These are phyloP conservation scores for Andrena cerasifolii DNA, from an alignment of 1,140 invertebrate species.

Conservation along the genomic window DNA sequence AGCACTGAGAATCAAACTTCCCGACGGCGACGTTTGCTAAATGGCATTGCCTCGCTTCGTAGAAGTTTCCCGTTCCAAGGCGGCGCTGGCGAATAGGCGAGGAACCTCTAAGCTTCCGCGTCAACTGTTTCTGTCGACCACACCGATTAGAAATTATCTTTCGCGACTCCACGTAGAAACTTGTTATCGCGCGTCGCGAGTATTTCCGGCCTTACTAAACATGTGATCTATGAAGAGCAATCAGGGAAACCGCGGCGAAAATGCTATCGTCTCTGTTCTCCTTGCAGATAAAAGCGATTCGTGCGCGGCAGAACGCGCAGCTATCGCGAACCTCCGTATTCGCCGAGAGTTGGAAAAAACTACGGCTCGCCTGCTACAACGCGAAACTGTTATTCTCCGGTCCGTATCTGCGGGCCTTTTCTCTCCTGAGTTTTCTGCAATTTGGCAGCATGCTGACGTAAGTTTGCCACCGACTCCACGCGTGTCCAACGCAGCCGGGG, in stretches of 20 bases:
- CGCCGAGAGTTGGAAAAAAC: slow-evolving; percentile 60
- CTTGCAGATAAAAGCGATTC: slow-evolving; percentile 71
- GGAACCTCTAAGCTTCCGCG: too few relatives aligned
- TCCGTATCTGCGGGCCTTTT: slow-evolving; percentile 69
- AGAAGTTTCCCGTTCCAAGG: too few relatives aligned
- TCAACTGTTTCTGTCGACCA: too few relatives aligned
- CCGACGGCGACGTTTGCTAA: too few relatives aligned
- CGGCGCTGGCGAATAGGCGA: too few relatives aligned
- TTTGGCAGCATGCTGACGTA: slow-evolving; percentile 79
- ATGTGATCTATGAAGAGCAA: too few relatives aligned
- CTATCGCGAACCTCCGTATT: slow-evolving; percentile 36
- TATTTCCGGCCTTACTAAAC: too few relatives aligned
- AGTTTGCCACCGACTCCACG: slow-evolving; percentile 26
- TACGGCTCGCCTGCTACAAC: slow-evolving; percentile 68
- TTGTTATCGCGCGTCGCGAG: too few relatives aligned
- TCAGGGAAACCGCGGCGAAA: slow-evolving; percentile 23
- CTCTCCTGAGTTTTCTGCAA: slow-evolving; percentile 74
- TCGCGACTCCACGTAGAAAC: too few relatives aligned
- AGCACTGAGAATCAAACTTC: slow-evolving; percentile 30
- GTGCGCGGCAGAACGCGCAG: slow-evolving; percentile 59
- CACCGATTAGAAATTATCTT: too few relatives aligned
- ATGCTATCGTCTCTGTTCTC: slow-evolving; percentile 51
- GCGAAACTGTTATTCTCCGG: slow-evolving; percentile 69
- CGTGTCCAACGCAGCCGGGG: background rate
- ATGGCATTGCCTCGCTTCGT: too few relatives aligned